Conservation (phyloP, 2,797 vertebrate genomes). For the Hypotaenidia philippensis region DNA sequence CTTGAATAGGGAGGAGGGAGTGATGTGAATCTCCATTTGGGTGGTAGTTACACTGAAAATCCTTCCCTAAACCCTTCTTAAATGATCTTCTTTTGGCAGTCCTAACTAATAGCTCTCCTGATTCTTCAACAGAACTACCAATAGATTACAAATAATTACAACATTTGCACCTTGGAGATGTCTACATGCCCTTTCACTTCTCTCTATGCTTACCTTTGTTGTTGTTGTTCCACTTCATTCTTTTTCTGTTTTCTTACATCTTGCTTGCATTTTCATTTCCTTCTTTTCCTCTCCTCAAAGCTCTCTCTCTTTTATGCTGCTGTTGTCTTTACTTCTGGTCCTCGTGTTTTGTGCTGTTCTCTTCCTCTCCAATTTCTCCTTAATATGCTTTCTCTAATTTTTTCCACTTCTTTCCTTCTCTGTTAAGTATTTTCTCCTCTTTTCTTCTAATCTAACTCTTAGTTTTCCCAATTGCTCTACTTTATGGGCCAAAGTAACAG, state of each 20-base stretch:
- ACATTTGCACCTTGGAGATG: not conserved
- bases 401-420: not conserved
- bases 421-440: not conserved
- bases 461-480: not conserved
- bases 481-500: not conserved
- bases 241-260: not conserved
- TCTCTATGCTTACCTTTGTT: not conserved
- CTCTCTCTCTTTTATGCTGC: not conserved
- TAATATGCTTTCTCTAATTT: not conserved
- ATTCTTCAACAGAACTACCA: not conserved
- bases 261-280: not conserved
- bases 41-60: not conserved
- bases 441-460: not conserved
- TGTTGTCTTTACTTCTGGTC: not conserved
- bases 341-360: not conserved
- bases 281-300: not conserved
- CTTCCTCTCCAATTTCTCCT: not conserved
- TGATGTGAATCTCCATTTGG: slow-evolving; percentile 1
- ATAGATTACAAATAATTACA: not conserved
- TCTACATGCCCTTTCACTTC: not conserved
- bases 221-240: not conserved
- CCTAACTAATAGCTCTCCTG: not conserved
- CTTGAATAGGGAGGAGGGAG: slow-evolving; percentile 5
- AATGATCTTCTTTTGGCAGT: slow-evolving; percentile 30
- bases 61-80: not conserved